Base-by-base conservation (phyloP, 2,113 vertebrate genomes). In the Calidris pugnax region DNA sequence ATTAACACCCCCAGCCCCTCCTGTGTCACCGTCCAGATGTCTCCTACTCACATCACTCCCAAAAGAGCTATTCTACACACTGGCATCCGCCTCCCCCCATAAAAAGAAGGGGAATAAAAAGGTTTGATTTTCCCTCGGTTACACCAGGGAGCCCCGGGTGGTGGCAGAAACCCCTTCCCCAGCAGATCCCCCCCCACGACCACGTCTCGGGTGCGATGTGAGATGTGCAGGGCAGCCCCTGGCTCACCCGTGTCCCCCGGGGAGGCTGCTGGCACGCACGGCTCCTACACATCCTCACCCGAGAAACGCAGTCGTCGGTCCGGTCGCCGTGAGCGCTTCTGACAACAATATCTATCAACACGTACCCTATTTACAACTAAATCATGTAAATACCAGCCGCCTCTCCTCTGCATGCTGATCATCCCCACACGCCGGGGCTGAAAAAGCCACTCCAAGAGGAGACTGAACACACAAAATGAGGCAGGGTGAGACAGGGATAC, bases 281-380 rank as follows among this genome's bases (percentile, higher is more conserved):
- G 83, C 73, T 53, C n/a, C 74, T 35, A 41, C 45, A 27, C 67
- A 59, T 80, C 89, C 94, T 73, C 90, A 95, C 96, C 62, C 53
- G 41, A 92, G 67, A 86, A 95, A 97, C 67, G 26, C 77, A 92
- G 67, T 33, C 73, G 87, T 89, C 85, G 88, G 86, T 80, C 73
- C 93, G 67, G 74, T 11, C 92, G 87, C 92, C 72, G 87, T 80
- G 95, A 97, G 82, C 53, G 57, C 94, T 94, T 91, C 57, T 81
- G 96, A 96, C 85, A 96, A 96, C 97, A 97, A 71, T 93, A 89
- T 84, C 76, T 76, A 97, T 96, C 87, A 93, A 95, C 92, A 56
- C 79, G 88, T 80, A 47, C 74, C 39, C 26, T 66, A 94, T 96
- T 97, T 94, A 93, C 92, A 97, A 88, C 81, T 75, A 96, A 96